phyloP scores from a whole-genome alignment of 2,888 invertebrate genomes.

The Pachydiplax longipennis region DNA sequence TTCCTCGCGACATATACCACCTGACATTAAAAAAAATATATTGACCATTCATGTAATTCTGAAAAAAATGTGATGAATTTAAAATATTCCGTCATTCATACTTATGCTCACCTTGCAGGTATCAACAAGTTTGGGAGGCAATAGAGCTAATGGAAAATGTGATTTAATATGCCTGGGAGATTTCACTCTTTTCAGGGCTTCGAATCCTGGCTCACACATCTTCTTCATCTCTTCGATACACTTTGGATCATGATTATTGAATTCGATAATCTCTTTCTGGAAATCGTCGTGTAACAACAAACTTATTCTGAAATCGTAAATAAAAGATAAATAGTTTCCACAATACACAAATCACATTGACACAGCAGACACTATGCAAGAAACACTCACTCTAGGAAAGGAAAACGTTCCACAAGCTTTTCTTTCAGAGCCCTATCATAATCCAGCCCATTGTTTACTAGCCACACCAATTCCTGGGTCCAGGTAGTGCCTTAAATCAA shows the following conservation, averaged over 20 bases:
- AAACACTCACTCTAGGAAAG: slow-evolving; percentile 56
- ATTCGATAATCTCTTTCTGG: not conserved
- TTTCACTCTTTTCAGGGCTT: slow-evolving; percentile 40
- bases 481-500: slow-evolving; percentile 56
- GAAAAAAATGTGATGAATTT: too few relatives aligned
- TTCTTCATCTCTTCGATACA: slow-evolving; percentile 26
- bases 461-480: slow-evolving; percentile 60
- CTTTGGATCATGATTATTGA: not conserved
- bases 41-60: not conserved
- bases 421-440: slow-evolving; percentile 52
- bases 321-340: not conserved
- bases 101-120: slow-evolving; percentile 54
- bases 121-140: slow-evolving; percentile 48
- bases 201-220: slow-evolving; percentile 37
- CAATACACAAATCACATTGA: not conserved
- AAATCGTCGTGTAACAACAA: not conserved
- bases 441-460: slow-evolving; percentile 56
- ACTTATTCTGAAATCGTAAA: slow-evolving; percentile 13
- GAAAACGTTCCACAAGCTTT: slow-evolving; percentile 57
- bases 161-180: slow-evolving; percentile 52
- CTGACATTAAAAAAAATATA: not conserved
- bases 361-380: not conserved
- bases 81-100: not conserved
- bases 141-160: slow-evolving; percentile 52
- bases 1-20: slow-evolving; percentile 48